Evolutionary conservation across 2,888 invertebrate species (phyloP).

Genomic region (Carcina quercana): DNA sequence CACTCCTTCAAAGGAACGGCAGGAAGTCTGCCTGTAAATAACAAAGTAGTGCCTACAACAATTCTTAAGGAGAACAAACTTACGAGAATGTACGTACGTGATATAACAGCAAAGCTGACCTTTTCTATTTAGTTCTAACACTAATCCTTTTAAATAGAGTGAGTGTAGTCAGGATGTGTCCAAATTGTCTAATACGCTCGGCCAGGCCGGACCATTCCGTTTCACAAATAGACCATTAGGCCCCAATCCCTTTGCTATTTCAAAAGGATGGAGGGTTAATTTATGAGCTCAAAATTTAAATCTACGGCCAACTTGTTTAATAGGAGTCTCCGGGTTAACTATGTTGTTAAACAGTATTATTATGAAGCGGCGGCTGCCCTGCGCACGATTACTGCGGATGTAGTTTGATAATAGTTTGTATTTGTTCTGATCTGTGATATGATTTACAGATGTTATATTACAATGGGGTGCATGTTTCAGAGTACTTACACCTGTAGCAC

Average conservation of each 20-base stretch:
- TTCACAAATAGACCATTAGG: constrained; percentile 73
- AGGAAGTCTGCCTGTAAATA: no score
- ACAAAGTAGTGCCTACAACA: no score
- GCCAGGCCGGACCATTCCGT: constrained; percentile 65
- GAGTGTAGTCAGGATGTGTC: constrained; percentile 57
- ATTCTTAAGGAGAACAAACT: no score
- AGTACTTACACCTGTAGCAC: no score
- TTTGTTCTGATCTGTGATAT: no score
- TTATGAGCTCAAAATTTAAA: constrained; percentile 73
- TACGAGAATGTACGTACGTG: no score
- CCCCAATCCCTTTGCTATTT: constrained; percentile 71
- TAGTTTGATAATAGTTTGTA: no score
- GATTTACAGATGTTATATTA: no score
- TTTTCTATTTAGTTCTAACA: constrained; percentile 28
- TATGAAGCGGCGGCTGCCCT: constrained; percentile 46
- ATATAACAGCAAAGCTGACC: no score
- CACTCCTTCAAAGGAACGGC: no score
- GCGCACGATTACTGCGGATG: constrained; percentile 33
- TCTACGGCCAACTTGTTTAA: constrained; percentile 69
- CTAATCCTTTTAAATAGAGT: constrained; percentile 45
- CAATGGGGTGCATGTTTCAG: no score
- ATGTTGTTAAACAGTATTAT: constrained; percentile 61
- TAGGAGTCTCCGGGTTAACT: constrained; percentile 63
- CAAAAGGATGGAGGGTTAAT: constrained; percentile 73
- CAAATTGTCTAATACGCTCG: constrained; percentile 65